Base-by-base conservation (phyloP, 2,888 invertebrate genomes). In the Branchellion lobata region DNA sequence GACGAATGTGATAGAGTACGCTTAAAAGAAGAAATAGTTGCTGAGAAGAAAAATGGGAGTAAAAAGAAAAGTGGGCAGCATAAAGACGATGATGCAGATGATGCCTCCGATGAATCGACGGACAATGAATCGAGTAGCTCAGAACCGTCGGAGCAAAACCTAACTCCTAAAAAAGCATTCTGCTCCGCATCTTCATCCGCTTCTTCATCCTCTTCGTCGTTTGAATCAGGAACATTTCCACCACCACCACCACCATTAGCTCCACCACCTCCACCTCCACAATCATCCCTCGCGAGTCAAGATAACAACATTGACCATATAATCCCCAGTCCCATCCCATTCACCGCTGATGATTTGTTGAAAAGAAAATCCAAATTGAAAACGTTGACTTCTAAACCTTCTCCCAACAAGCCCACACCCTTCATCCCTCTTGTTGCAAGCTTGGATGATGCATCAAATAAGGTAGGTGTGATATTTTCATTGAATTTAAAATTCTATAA, bases 181-280 rank as follows among this genome's bases (percentile, higher is more conserved):
- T n/a, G n/a, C 47, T 47, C 47, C 47, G 18, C 8, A 47, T 14
- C n/a, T n/a, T n/a, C n/a, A 65, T 57, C 61, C n/a, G 5, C 61
- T 57, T 57, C 61, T 57, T 8, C 8, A n/a, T 14, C 5, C 5
- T 5, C 21, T 24, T 57, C 61, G 21, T 57, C 61, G 21, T 57
- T n/a, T 57, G 61, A 57, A 57, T 57, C 61, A 18, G 61, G 11
- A 57, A 3, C 11, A 29, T 29, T 33, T 69, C 33, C 69, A 24
- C 69, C 53, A 0, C 75, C 51, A 51, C 61, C 40, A 11, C n/a
- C 77, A 34, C 75, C 75, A n/a, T 31, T 53, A 53, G 34, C 65
- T 27, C 31, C 77, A 1, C 57, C 65, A 27, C 77, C 33, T 2
- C 61, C 57, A 34, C 77, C 76, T 31, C 57, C 76, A n/a, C 76